phyloP scores from a whole-genome alignment of 2,113 vertebrate genomes.

The Cariama cristata region DNA sequence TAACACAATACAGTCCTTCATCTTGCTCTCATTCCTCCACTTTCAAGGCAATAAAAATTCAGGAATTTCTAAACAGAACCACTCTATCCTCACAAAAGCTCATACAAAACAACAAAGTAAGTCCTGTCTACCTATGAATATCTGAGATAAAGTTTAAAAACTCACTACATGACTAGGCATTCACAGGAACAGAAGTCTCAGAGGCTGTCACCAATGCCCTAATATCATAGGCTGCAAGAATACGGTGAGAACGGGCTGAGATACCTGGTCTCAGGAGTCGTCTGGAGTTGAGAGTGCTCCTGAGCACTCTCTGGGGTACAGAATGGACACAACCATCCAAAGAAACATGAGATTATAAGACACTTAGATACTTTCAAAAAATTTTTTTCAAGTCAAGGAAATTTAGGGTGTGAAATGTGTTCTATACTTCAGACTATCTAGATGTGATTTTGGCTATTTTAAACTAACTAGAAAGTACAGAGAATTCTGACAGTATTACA shows the following conservation, averaged over 20 bases:
- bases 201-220: background rate
- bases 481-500: background rate
- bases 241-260: background rate
- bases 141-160: background rate
- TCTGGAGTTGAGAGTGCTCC: background rate
- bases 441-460: background rate
- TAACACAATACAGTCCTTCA: background rate
- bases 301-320: background rate
- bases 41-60: background rate
- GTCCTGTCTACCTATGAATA: background rate
- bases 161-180: background rate
- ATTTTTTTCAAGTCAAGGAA: background rate
- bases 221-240: background rate
- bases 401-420: background rate
- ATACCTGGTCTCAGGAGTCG: background rate
- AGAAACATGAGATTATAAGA: background rate
- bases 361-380: background rate
- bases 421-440: background rate
- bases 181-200: background rate
- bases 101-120: background rate
- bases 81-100: background rate
- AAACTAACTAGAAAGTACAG: background rate
- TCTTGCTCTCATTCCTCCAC: background rate
- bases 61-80: background rate
- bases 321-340: background rate